A percentile compares a stretch with the other conserved stretches of the same genome.
Evolutionary conservation across 2,888 invertebrate genomes (phyloP).

Genomic region (Lasius fuliginosus): DNA sequence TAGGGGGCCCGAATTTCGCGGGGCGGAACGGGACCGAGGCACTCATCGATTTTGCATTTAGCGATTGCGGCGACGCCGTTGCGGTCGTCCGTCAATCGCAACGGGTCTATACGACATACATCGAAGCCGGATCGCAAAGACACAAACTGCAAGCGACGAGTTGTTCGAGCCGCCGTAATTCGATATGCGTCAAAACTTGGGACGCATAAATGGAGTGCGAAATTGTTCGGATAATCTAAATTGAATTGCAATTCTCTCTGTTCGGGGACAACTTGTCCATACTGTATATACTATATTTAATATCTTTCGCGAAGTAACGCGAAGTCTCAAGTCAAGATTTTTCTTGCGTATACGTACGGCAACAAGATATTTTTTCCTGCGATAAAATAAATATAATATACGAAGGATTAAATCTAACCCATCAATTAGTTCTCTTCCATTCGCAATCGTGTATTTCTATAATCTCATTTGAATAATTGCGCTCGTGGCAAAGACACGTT

Average conservation of each 20-base stretch:
- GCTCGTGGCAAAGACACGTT: conserved; percentile 33
- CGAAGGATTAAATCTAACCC: neutral
- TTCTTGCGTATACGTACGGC: no score
- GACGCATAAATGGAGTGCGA: conserved; percentile 3
- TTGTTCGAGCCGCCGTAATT: conserved; percentile 33
- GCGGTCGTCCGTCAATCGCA: conserved; percentile 71
- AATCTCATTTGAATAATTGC: conserved; percentile 41
- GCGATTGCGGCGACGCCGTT: conserved; percentile 68
- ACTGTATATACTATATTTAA: neutral
- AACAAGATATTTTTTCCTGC: neutral
- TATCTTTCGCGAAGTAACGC: no score
- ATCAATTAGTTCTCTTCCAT: conserved; percentile 19
- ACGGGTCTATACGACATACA: conserved; percentile 49
- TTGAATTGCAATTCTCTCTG: neutral
- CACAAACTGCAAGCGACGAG: conserved; percentile 49
- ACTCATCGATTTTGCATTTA: conserved; percentile 69
- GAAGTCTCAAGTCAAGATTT: neutral
- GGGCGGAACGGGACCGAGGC: conserved; percentile 31
- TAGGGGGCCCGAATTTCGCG: conserved; percentile 39
- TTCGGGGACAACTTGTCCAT: neutral
- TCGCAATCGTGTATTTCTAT: neutral
- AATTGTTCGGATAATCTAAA: conserved; percentile 7
- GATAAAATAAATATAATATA: conserved; percentile 13
- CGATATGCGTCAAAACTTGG: conserved; percentile 3
- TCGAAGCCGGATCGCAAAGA: conserved; percentile 66